Base-by-base conservation (phyloP, 35 echinoderm and acorn worm genomes). In the Holothuria glaberrima region DNA sequence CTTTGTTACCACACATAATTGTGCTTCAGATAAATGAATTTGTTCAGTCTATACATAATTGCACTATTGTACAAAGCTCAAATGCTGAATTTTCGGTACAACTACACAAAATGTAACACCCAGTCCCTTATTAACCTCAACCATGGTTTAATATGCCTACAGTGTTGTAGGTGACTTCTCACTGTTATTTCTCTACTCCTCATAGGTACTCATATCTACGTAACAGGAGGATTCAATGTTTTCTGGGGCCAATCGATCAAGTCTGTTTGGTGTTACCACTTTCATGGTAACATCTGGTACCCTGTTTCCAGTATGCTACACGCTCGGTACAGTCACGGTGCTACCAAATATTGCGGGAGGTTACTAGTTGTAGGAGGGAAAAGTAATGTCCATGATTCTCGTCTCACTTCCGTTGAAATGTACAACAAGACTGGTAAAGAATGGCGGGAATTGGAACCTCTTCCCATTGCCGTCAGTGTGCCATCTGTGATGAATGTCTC, bases 361-460 rank as follows among this genome's bases (percentile, higher is more conserved):
- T 6, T 93, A 9, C 84, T 89, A n/a, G 94, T 96, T 29, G 88
- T 96, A 33, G 94, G 94, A 44, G 94, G 94, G 20, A 92, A 96
- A 44, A 92, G 86, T 56, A 91, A 82, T 12, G 46, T 63, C 1
- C 48, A 32, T 38, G 86, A 94, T 6, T 57, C 38, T 59, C 71
- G 93, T n/a, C 75, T 94, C 10, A 75, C 69, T n/a, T 82, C 61
- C 16, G 83, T 94, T 19, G 93, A 94, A 88, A 72, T 85, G n/a
- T 94, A 75, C 77, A 68, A 94, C 34, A 65, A 61, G 0, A 36
- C 57, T 21, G 29, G 48, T 6, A 88, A 91, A 34, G 63, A 91
- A 73, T 94, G 93, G 93, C 28, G 52, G 62, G 66, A 79, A 19
- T 20, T 91, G 6, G 71, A 84, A 60, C 83, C 83, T 7, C 48